phyloP scores from a whole-genome alignment of 2,113 vertebrate species.

The Murina feae region DNA sequence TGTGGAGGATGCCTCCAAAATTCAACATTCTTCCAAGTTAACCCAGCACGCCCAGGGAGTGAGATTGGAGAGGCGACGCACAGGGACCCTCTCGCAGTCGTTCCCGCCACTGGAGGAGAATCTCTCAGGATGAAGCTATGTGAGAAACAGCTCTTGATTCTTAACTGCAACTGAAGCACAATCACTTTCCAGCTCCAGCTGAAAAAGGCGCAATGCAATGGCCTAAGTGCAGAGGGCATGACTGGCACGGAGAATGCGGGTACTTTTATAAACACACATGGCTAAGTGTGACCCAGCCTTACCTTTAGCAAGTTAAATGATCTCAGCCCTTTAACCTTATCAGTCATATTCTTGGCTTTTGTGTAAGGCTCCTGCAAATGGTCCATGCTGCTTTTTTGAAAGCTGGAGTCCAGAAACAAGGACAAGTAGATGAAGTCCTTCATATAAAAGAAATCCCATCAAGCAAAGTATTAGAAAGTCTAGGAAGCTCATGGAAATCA shows the following conservation, averaged over 20 bases:
- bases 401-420: background rate
- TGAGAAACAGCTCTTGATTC: background rate
- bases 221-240: background rate
- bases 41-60: background rate
- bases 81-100: accelerated
- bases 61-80: background rate
- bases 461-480: background rate
- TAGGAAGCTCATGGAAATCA: no score
- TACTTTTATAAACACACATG: background rate
- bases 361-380: background rate
- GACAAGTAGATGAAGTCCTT: background rate
- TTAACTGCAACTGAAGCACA: background rate
- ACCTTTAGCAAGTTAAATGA: background rate
- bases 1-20: background rate
- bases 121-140: background rate
- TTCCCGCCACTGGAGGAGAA: background rate
- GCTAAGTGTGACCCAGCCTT: background rate
- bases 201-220: background rate
- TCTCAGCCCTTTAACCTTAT: background rate
- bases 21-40: background rate
- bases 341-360: background rate
- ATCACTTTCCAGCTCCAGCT: background rate
- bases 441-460: background rate
- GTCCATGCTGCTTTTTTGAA: background rate
- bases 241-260: background rate